phyloP scores from a whole-genome alignment of 2,888 invertebrate species.

The Pogonocherus hispidulus region DNA sequence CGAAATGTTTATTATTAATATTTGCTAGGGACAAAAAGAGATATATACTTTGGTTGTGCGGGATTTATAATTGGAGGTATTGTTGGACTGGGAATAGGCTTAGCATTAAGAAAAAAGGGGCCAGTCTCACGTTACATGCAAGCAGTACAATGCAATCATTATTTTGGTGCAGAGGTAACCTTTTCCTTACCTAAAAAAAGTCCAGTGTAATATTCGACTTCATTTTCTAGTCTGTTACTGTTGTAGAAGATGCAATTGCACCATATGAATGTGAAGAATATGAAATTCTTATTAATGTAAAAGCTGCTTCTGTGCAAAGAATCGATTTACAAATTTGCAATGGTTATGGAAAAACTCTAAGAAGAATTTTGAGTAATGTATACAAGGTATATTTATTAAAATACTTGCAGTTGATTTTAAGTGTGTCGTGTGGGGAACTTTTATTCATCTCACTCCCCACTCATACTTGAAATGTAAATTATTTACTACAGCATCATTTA shows the following conservation, averaged over 20 bases:
- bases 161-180: slow-evolving; percentile 69
- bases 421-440: no score
- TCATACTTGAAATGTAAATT: no score
- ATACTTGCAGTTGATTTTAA: no score
- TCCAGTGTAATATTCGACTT: slow-evolving; percentile 20
- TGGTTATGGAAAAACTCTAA: slow-evolving; percentile 70
- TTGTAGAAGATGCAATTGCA: slow-evolving; percentile 71
- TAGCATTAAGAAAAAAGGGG: slow-evolving; percentile 61
- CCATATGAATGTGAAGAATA: slow-evolving; percentile 71
- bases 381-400: slow-evolving; percentile 53
- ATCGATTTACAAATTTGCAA: slow-evolving; percentile 74
- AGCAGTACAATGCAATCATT: slow-evolving; percentile 69
- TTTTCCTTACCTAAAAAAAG: background rate
- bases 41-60: slow-evolving; percentile 67
- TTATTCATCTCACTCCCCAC: no score
- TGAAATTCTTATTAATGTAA: slow-evolving; percentile 74
- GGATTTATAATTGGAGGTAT: slow-evolving; percentile 68
- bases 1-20: slow-evolving; percentile 7
- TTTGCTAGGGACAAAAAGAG: slow-evolving; percentile 66
- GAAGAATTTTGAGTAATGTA: slow-evolving; percentile 59
- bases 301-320: slow-evolving; percentile 73
- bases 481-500: no score
- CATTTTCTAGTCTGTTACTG: slow-evolving; percentile 69
- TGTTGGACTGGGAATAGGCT: slow-evolving; percentile 67
- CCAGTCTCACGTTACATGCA: slow-evolving; percentile 68